Evolutionary conservation across 1,140 invertebrate species (phyloP).

Genomic region (Maconellicoccus hirsutus): DNA sequence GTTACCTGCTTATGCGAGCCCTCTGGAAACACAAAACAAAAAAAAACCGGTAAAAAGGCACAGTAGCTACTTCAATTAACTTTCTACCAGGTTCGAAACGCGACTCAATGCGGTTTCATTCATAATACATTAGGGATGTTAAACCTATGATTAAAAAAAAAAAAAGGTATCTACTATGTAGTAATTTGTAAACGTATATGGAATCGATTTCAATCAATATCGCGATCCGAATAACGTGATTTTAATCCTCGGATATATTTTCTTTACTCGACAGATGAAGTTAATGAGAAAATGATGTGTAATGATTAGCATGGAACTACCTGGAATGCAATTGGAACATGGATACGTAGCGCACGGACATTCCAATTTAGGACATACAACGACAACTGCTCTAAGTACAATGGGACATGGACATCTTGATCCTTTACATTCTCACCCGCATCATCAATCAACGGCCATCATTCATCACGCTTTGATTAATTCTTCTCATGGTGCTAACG

Average conservation of each 20-base stretch:
- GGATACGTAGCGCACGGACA: conserved; percentile 18
- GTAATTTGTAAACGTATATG: neutral
- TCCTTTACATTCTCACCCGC: conserved; percentile 16
- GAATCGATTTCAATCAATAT: too few species aligned
- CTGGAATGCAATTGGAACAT: conserved; percentile 16
- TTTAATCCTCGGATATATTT: neutral
- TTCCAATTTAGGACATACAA: conserved; percentile 17
- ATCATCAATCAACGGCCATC: conserved; percentile 16
- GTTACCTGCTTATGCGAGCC: neutral
- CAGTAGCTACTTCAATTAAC: neutral
- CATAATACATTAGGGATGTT: neutral
- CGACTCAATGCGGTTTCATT: neutral
- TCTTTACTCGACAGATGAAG: neutral
- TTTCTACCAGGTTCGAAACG: neutral
- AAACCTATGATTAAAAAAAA: neutral
- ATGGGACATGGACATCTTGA: conserved; percentile 19
- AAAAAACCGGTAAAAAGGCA: neutral
- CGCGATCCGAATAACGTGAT: too few species aligned
- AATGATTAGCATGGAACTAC: conserved; percentile 20
- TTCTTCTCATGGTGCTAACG: neutral
- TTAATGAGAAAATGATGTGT: conserved; percentile 19
- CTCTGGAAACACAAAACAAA: neutral
- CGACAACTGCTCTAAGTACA: conserved; percentile 2
- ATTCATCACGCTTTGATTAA: conserved; percentile 17
- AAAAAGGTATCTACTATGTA: too few species aligned